Evolutionary conservation across 2,888 invertebrate species (phyloP).

Genomic region (Steinernema hermaphroditum): DNA sequence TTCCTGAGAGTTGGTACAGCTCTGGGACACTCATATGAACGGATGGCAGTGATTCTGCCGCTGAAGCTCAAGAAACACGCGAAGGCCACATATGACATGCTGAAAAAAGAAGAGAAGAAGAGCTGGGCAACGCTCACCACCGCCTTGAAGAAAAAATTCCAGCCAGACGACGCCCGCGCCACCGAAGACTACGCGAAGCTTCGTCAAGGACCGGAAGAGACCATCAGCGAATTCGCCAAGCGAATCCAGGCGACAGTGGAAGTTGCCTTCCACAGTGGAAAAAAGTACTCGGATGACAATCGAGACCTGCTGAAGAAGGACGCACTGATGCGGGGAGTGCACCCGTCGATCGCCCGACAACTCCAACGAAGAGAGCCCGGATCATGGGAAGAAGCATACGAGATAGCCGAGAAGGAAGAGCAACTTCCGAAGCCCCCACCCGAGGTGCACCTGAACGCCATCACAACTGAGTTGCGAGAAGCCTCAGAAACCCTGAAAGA

Average conservation of each 20-base stretch:
- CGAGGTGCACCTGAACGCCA: not conserved
- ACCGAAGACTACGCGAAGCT: not conserved
- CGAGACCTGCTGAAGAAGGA: not conserved
- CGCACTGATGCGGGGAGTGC: not conserved
- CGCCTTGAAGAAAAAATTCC: too few species aligned
- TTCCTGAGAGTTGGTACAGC: too few species aligned
- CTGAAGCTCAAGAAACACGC: not conserved
- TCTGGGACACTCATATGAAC: too few species aligned
- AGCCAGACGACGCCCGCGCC: not conserved
- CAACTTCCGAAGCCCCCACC: not conserved
- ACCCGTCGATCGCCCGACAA: not conserved
- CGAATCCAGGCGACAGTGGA: not conserved
- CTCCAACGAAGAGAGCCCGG: not conserved
- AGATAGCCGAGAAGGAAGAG: not conserved
- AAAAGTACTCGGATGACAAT: not conserved
- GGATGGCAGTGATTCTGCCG: not conserved
- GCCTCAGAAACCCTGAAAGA: not conserved
- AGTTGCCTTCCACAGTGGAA: not conserved
- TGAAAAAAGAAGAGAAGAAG: not conserved
- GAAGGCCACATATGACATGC: not conserved
- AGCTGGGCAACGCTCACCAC: not conserved
- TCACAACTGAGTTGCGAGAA: not conserved
- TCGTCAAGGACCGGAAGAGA: not conserved
- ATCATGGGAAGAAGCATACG: not conserved
- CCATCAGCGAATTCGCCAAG: not conserved